A percentile compares a stretch with the other conserved stretches of the same genome.
These are phyloP conservation scores for Hippocampus guttulatus DNA, from an alignment of 2,113 vertebrate genomes.

Conservation along the genomic window DNA sequence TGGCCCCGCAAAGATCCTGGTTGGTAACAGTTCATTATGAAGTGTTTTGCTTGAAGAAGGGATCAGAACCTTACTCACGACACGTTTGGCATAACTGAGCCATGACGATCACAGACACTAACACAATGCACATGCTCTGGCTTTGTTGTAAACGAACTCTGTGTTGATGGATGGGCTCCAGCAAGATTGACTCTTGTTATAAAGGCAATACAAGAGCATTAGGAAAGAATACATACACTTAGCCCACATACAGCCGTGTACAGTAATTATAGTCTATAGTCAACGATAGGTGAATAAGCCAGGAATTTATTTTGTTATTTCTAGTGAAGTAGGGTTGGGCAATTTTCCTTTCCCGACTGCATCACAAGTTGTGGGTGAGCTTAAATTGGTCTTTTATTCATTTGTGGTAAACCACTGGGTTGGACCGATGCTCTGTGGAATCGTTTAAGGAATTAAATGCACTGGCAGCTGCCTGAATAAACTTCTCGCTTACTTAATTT, in stretches of 20 bases:
- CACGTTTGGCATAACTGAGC: constrained; percentile 3
- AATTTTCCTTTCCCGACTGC: not conserved
- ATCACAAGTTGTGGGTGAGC: not conserved
- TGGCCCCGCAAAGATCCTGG: constrained; percentile 92
- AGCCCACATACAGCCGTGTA: constrained; percentile 14
- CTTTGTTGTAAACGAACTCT: constrained; percentile 23
- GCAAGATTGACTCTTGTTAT: constrained; percentile 17
- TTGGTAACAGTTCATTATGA: constrained; percentile 5
- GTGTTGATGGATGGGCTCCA: constrained; percentile 8
- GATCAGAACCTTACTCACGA: constrained; percentile 1
- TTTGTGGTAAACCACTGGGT: constrained; percentile 3
- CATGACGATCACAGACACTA: constrained; percentile 18
- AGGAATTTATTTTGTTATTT: not conserved
- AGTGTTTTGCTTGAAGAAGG: constrained; percentile 3
- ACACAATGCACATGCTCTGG: constrained; percentile 33
- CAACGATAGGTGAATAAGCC: not conserved
- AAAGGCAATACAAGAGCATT: constrained; percentile 9
- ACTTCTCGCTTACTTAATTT: not conserved
- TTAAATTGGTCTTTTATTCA: not conserved
- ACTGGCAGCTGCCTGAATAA: not conserved
- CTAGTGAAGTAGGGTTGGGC: not conserved
- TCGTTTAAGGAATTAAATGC: not conserved
- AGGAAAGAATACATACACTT: constrained; percentile 9
- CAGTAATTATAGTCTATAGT: not conserved
- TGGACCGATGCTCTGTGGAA: not conserved